Evolutionary conservation across 2,888 invertebrate genomes (phyloP).

Genomic region (Steinernema carpocapsae): DNA sequence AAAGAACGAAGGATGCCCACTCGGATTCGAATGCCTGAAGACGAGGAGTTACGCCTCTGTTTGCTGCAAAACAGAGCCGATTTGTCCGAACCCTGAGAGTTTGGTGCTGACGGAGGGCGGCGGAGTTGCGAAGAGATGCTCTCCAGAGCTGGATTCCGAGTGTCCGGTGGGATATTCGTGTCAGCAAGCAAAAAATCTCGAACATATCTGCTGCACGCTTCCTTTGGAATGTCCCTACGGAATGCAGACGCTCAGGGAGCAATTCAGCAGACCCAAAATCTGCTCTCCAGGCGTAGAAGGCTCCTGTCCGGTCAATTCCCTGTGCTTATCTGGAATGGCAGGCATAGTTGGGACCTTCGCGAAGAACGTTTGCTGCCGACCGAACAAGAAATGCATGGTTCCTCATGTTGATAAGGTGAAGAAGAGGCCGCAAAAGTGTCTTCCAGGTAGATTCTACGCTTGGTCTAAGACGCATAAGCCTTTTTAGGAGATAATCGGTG

Average conservation of each 20-base stretch:
- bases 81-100: constrained; percentile 53
- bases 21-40: constrained; percentile 55
- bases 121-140: constrained; percentile 38
- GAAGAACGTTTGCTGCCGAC: constrained; percentile 50
- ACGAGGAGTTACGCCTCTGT: constrained; percentile 51
- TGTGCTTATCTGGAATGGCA: constrained; percentile 42
- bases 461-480: not conserved
- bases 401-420: constrained; percentile 50
- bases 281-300: constrained; percentile 54
- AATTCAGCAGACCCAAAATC: constrained; percentile 47
- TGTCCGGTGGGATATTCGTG: constrained; percentile 54
- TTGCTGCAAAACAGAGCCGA: constrained; percentile 54
- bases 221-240: constrained; percentile 54
- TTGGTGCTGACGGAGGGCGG: constrained; percentile 32
- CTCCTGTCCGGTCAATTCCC: constrained; percentile 50
- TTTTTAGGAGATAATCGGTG: constrained; percentile 46
- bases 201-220: constrained; percentile 55
- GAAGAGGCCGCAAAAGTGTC: constrained; percentile 50
- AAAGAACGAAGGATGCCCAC: constrained; percentile 52
- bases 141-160: constrained; percentile 36
- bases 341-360: constrained; percentile 40
- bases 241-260: constrained; percentile 53
- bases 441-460: constrained; percentile 46
- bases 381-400: constrained; percentile 51
- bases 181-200: constrained; percentile 53